Evolutionary conservation across 2,797 vertebrate species (phyloP), one percentile per base, ranked within the genome.

Genomic region (Orientallactaga sibirica): DNA sequence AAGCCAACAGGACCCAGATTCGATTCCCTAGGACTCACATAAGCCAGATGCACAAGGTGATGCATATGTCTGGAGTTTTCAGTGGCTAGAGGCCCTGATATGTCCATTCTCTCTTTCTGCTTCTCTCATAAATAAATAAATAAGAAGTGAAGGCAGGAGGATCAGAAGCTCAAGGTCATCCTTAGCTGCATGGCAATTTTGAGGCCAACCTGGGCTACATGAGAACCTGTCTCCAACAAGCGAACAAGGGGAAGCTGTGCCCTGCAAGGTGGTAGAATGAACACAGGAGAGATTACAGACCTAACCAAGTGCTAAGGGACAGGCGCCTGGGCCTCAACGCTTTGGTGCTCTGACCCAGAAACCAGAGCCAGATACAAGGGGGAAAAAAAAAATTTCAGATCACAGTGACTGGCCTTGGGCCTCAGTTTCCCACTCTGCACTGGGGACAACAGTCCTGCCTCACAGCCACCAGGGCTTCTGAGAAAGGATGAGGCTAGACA

Each of bases 381-480:
- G 64, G 48, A 19, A 58, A 9, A 27, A 5, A 1, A 61, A 66
- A 0, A 1, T 8, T 25, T 11, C 29, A 66, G 61, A 70, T 48
- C 22, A n/a, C 19, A 5, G 62, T 2, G 61, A 15, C 5, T 15
- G 41, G 27, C 14, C 5, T 10, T 0, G 22, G 67, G 68, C 27
- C 90, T 87, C 68, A 10, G 92, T 70, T 52, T 64, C n/a, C 81
- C 41, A 3, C 24, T 4, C 5, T 24, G 55, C 3, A 2, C 62
- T 18, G 15, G 29, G 37, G 27, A 48, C 4, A 0, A 10, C 3
- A 15, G 43, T 27, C 70, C 76, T 1, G 2, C 1, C 19, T 37
- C 4, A 11, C 41, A 33, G 71, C 74, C 27, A 52, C 48, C 0
- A 19, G 37, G 18, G 84, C 62, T 19, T 33, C 83, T 18, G 20